Evolutionary conservation across 2,888 invertebrate genomes (phyloP).

Genomic region (Tricholauxania praeusta): DNA sequence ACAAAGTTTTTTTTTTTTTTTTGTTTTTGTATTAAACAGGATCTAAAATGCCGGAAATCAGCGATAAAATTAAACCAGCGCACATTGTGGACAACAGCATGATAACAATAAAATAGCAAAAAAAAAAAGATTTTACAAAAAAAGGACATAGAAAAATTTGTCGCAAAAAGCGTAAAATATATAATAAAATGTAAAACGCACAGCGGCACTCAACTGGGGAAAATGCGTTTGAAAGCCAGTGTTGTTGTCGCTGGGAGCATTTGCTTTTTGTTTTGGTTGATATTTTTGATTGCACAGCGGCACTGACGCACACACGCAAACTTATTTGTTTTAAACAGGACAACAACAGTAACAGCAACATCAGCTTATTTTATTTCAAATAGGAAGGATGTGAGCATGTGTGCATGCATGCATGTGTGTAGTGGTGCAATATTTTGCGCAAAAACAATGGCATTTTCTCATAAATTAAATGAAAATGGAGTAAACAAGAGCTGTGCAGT

Average conservation of each 20-base stretch:
- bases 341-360: too few relatives aligned
- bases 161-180: background rate
- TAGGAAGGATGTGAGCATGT: constrained; percentile 4
- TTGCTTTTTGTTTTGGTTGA: background rate
- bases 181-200: background rate
- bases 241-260: too few relatives aligned
- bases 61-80: background rate
- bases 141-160: background rate
- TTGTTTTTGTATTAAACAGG: background rate
- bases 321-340: too few relatives aligned
- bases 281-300: background rate
- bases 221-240: too few relatives aligned
- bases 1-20: too few relatives aligned
- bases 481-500: too few relatives aligned
- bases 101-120: background rate
- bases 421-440: constrained; percentile 24
- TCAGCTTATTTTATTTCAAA: too few relatives aligned
- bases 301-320: background rate
- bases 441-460: constrained; percentile 24
- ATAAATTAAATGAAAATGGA: constrained; percentile 17
- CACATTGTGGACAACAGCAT: too few relatives aligned
- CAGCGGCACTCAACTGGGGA: background rate
- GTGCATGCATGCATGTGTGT: background rate
- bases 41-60: constrained; percentile 7
- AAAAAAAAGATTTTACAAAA: too few relatives aligned